phyloP scores from a whole-genome alignment of 2,797 vertebrate species.

The Enteromius afrohamiltoni region DNA sequence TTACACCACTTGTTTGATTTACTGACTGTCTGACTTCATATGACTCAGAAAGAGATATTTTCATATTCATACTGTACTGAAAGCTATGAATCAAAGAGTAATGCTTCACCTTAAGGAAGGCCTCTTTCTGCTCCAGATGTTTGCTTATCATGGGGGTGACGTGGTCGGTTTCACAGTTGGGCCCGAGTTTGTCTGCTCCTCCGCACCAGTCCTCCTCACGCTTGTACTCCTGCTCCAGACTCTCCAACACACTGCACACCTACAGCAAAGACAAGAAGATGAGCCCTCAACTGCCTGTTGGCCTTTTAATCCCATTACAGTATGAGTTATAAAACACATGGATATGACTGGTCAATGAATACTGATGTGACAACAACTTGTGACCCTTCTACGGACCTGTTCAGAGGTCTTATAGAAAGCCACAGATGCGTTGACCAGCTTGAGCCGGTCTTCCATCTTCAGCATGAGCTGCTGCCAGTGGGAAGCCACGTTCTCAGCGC shows the following conservation, averaged over 20 bases:
- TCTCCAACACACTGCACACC: conserved; percentile 95
- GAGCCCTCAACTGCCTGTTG: background rate
- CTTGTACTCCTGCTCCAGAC: conserved; percentile 98
- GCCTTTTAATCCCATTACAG: background rate
- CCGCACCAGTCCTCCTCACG: conserved; percentile 99
- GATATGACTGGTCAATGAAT: background rate
- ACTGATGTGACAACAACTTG: background rate
- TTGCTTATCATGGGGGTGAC: conserved; percentile 99
- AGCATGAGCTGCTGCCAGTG: conserved; percentile 99
- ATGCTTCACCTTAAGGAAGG: conserved; percentile 90
- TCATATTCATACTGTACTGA: background rate
- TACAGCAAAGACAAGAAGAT: conserved; percentile 47
- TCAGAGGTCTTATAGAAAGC: conserved; percentile 99
- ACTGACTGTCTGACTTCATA: background rate
- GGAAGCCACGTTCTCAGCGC: conserved; percentile 96
- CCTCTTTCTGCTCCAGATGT: conserved; percentile 97
- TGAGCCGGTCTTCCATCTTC: conserved; percentile 98
- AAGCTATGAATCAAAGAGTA: background rate
- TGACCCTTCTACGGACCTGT: conserved; percentile 78
- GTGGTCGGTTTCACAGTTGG: conserved; percentile 95
- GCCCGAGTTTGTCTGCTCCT: conserved; percentile 95
- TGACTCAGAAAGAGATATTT: background rate
- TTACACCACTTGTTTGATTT: background rate
- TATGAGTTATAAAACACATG: background rate
- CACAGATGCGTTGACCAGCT: conserved; percentile 96